These are phyloP conservation scores for Chloroclystis v-ata DNA, from an alignment of 2,888 invertebrate genomes.

Conservation along the genomic window DNA sequence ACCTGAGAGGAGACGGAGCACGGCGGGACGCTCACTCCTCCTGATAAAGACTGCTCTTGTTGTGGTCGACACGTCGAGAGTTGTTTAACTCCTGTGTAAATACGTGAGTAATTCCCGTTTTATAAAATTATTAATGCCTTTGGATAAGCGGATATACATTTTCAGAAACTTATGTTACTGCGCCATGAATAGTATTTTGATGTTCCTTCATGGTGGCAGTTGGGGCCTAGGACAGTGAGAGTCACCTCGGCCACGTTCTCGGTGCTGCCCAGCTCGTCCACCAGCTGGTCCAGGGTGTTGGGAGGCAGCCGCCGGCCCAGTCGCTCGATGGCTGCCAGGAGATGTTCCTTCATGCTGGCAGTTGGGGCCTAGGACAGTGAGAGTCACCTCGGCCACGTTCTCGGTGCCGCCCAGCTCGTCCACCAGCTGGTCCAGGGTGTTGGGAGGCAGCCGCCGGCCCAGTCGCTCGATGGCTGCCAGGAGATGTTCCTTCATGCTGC, in stretches of 20 bases:
- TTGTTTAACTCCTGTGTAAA: too few relatives aligned
- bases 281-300: conserved; percentile 98
- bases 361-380: neutral
- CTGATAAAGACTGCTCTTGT: too few relatives aligned
- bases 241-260: conserved; percentile 95
- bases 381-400: conserved; percentile 92
- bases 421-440: conserved; percentile 98
- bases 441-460: conserved; percentile 93
- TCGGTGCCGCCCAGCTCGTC: conserved; percentile 98
- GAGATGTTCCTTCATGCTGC: conserved; percentile 95
- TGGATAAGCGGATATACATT: too few relatives aligned
- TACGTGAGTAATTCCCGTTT: too few relatives aligned
- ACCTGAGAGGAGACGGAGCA: too few relatives aligned
- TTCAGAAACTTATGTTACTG: too few relatives aligned
- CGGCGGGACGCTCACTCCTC: too few relatives aligned
- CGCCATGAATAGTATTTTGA: too few relatives aligned
- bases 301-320: conserved; percentile 94
- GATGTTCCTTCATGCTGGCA: too few relatives aligned
- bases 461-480: conserved; percentile 88
- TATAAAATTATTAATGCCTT: too few relatives aligned
- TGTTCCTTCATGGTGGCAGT: too few relatives aligned
- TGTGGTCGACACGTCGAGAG: too few relatives aligned
- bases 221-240: neutral
- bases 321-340: conserved; percentile 87
- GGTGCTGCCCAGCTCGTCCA: conserved; percentile 98